Evolutionary conservation across 2,888 invertebrate genomes (phyloP).

Genomic region (Morpho achilles): DNA sequence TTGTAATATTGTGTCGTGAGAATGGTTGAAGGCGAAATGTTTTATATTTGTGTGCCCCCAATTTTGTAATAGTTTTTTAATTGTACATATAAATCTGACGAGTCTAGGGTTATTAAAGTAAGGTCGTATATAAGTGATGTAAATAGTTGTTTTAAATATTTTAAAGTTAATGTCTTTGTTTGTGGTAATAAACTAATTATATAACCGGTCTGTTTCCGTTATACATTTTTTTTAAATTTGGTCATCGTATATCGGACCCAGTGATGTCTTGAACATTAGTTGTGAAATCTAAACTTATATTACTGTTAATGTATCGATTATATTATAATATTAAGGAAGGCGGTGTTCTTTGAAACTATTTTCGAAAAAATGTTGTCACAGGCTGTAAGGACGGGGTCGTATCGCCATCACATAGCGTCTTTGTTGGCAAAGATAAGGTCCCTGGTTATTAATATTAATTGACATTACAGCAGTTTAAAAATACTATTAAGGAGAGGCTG

Average conservation of each 20-base stretch:
- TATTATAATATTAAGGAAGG: too few species aligned
- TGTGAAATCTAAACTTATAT: background rate
- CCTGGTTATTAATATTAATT: too few species aligned
- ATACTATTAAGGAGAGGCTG: too few species aligned
- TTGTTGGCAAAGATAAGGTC: too few species aligned
- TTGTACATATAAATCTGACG: constrained; percentile 19
- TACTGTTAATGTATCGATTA: background rate
- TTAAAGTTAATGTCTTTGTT: constrained; percentile 16
- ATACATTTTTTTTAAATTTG: constrained; percentile 2
- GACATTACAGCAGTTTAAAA: too few species aligned
- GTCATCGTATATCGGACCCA: background rate
- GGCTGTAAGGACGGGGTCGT: too few species aligned
- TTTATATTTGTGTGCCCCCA: constrained; percentile 12
- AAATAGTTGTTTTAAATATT: constrained; percentile 10
- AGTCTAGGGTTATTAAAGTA: constrained; percentile 15
- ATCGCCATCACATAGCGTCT: too few species aligned
- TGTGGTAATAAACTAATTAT: constrained; percentile 4
- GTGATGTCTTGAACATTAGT: background rate
- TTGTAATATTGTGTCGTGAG: constrained; percentile 23
- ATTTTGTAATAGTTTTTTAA: constrained; percentile 23
- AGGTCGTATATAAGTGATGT: constrained; percentile 12
- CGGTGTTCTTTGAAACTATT: too few species aligned
- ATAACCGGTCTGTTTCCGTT: constrained; percentile 9
- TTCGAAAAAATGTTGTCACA: too few species aligned
- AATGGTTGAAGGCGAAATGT: constrained; percentile 19